phyloP scores from a whole-genome alignment of 2,888 invertebrate genomes.

The Dicyrtomina minuta region DNA sequence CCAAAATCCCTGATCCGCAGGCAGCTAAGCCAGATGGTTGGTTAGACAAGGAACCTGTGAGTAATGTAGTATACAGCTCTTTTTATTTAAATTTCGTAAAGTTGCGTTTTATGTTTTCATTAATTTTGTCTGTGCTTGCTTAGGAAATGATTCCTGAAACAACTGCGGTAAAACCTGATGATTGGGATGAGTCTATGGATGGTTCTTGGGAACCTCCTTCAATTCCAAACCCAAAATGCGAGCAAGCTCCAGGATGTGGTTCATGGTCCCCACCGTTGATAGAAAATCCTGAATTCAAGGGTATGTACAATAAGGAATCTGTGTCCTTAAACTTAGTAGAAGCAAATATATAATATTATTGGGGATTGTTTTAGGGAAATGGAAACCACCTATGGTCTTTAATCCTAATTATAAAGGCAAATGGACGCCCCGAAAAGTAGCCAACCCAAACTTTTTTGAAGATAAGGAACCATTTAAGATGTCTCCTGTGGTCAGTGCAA shows the following conservation, averaged over 20 bases:
- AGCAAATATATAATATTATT: background rate
- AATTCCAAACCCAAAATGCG: slow-evolving; percentile 85
- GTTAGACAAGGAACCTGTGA: slow-evolving; percentile 84
- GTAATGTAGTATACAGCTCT: background rate
- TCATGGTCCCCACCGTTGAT: slow-evolving; percentile 81
- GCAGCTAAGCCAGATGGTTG: slow-evolving; percentile 86
- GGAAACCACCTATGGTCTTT: slow-evolving; percentile 84
- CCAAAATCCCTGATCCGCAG: slow-evolving; percentile 80
- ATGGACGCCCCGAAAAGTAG: slow-evolving; percentile 83
- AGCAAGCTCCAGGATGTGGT: slow-evolving; percentile 83
- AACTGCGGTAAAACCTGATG: slow-evolving; percentile 79
- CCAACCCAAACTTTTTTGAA: slow-evolving; percentile 90
- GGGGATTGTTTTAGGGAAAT: slow-evolving; percentile 59
- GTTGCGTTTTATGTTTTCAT: background rate
- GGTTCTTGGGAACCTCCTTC: slow-evolving; percentile 97
- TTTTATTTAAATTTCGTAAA: background rate
- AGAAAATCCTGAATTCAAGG: slow-evolving; percentile 88
- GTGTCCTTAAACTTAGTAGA: too few species aligned
- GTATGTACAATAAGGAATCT: too few species aligned
- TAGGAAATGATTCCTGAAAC: slow-evolving; percentile 69
- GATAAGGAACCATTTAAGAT: slow-evolving; percentile 87
- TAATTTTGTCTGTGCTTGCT: background rate
- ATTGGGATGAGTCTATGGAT: slow-evolving; percentile 98
- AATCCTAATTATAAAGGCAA: slow-evolving; percentile 95
- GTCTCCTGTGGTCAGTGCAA: slow-evolving; percentile 87